Base-by-base conservation (phyloP, 2,797 vertebrate genomes). In the Graptemys geographica region DNA sequence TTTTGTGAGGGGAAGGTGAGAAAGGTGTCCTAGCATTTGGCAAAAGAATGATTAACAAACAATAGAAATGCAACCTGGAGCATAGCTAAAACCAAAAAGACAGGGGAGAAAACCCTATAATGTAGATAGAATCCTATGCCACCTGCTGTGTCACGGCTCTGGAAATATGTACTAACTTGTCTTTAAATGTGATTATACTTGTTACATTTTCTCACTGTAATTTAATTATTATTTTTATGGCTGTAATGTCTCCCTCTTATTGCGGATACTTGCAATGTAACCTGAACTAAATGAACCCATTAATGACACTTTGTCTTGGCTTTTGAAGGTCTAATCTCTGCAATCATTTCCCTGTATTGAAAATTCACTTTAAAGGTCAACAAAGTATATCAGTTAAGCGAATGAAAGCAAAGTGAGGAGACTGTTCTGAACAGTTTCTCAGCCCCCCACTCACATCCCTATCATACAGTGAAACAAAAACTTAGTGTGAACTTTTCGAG, bases 321-420 rank as follows among this genome's bases (percentile, higher is more conserved):
- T 92, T 69, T 91, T 86, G 65, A 53, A 79, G 65, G 88, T 84
- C 83, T 86, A 94, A 93, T 90, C 88, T 94, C 84, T 88, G 55
- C 56, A 83, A 96, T 91, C 55, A 82, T 95, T 98, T 97, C 93
- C 84, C 56, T 93, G 79, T 55, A 95, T 37, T 84, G 76, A 91
- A 97, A 94, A 94, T 76, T 94, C 74, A 44, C n/a, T 96, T 87
- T 83, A 74, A 12, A 49, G 81, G 72, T 41, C 83, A 93, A 16
- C 74, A 94, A 94, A 95, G 87, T 69, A 65, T 90, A 95, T 90
- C 93, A 93, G 5, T n/a, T 53, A 88, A 92, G 47, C 59, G 28
- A 57, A 87, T 83, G 79, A 92, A 95, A 94, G 82, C 59, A 74
- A 69, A 16, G 69, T 83, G 51, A 92, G 83, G 51, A 95, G 69